Evolutionary conservation across 2,888 invertebrate species (phyloP).

Genomic region (Dynastes maya): DNA sequence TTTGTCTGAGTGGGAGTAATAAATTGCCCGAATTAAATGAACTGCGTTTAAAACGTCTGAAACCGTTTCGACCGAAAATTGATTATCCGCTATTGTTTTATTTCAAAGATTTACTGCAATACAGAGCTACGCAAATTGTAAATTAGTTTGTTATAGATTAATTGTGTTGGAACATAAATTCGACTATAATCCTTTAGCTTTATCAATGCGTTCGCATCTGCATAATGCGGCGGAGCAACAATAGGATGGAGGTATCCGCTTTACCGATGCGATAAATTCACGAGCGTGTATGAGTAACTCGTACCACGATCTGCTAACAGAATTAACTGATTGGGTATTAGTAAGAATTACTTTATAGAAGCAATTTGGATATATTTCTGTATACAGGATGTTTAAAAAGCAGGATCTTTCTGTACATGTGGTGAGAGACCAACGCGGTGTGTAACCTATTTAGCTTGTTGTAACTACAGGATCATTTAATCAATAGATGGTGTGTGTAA

Average conservation of each 20-base stretch:
- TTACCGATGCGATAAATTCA: not conserved
- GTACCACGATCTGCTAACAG: too few species aligned
- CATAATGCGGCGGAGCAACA: conserved; percentile 41
- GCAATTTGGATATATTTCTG: too few species aligned
- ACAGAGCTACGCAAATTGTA: conserved; percentile 49
- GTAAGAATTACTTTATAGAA: too few species aligned
- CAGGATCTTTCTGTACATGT: too few species aligned
- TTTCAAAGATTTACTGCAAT: conserved; percentile 45
- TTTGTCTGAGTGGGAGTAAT: not conserved
- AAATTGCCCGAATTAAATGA: conserved; percentile 24
- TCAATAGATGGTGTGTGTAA: too few species aligned
- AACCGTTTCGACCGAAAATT: conserved; percentile 38
- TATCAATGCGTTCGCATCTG: conserved; percentile 47
- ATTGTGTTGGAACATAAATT: conserved; percentile 51
- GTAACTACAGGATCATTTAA: too few species aligned
- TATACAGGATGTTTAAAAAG: too few species aligned
- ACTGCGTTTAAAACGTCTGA: conserved; percentile 32
- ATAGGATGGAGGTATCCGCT: conserved; percentile 18
- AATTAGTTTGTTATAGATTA: conserved; percentile 54
- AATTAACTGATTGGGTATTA: too few species aligned
- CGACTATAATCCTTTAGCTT: conserved; percentile 49
- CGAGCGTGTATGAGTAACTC: too few species aligned
- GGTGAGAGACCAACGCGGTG: too few species aligned
- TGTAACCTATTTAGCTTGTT: too few species aligned
- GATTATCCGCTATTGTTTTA: conserved; percentile 43